These are phyloP conservation scores for Dichetophora obliterata DNA, from an alignment of 2,888 invertebrate genomes.

Conservation along the genomic window DNA sequence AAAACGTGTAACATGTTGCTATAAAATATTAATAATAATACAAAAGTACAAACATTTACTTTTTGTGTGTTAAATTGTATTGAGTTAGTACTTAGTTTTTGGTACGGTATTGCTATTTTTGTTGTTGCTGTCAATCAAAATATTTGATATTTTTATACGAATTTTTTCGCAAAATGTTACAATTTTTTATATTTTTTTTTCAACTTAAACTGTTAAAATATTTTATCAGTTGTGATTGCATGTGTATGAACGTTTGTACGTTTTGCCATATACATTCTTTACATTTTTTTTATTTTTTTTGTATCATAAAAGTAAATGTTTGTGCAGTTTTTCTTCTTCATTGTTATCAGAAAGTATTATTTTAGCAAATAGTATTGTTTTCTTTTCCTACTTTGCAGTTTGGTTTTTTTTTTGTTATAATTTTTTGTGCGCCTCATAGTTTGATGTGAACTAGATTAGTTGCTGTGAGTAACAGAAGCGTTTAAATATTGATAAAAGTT, in stretches of 20 bases:
- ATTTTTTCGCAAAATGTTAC: not conserved
- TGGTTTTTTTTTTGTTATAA: too few species aligned
- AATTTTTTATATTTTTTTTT: not conserved
- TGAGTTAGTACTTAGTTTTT: constrained; percentile 15
- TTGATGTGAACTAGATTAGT: not conserved
- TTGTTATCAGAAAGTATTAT: constrained; percentile 9
- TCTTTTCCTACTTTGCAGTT: too few species aligned
- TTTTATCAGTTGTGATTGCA: constrained; percentile 20
- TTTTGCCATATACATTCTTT: not conserved
- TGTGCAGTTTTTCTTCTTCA: not conserved
- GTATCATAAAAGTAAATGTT: not conserved
- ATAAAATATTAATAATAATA: not conserved
- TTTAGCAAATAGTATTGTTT: not conserved
- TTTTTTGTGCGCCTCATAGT: not conserved
- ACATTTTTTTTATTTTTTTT: not conserved
- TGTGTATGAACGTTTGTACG: not conserved
- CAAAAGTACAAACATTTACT: not conserved
- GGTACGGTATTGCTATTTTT: constrained; percentile 14
- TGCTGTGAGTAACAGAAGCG: not conserved
- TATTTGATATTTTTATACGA: not conserved
- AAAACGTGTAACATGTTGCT: constrained; percentile 9
- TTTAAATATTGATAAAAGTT: too few species aligned
- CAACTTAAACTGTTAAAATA: not conserved
- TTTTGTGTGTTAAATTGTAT: not conserved
- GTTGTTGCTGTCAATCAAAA: constrained; percentile 17